Evolutionary conservation across 1,140 invertebrate genomes (phyloP).

Genomic region (Stegodyphus dumicola): DNA sequence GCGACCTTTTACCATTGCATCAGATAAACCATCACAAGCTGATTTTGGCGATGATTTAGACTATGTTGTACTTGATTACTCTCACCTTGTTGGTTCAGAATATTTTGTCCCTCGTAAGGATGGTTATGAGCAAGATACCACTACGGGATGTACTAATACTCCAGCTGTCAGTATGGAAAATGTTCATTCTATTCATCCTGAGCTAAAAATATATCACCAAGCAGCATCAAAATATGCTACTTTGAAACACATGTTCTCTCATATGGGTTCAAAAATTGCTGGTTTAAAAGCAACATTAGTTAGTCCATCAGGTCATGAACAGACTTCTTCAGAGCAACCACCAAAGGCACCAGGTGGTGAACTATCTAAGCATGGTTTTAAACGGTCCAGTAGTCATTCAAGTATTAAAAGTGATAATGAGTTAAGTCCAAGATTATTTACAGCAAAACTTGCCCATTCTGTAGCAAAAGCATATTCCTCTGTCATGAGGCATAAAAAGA

Average conservation of each 20-base stretch:
- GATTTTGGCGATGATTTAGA: slow-evolving; percentile 63
- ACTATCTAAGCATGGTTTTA: slow-evolving; percentile 15
- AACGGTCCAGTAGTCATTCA: slow-evolving; percentile 35
- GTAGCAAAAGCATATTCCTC: slow-evolving; percentile 67
- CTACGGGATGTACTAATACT: slow-evolving; percentile 70
- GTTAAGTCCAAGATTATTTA: slow-evolving; percentile 50
- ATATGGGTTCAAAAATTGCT: slow-evolving; percentile 66
- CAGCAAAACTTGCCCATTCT: slow-evolving; percentile 64
- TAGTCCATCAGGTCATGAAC: slow-evolving; percentile 18
- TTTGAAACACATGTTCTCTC: slow-evolving; percentile 69
- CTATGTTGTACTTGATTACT: slow-evolving; percentile 70
- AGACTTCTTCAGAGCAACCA: not conserved
- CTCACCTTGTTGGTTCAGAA: slow-evolving; percentile 63
- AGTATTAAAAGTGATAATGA: slow-evolving; percentile 59
- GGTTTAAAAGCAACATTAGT: slow-evolving; percentile 46
- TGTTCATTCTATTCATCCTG: slow-evolving; percentile 76
- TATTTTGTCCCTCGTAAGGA: slow-evolving; percentile 56
- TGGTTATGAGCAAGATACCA: slow-evolving; percentile 70
- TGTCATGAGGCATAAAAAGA: slow-evolving; percentile 67
- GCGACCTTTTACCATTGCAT: slow-evolving; percentile 79
- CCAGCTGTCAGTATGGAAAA: slow-evolving; percentile 68
- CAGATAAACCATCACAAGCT: slow-evolving; percentile 72
- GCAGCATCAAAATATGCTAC: slow-evolving; percentile 68
- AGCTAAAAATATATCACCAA: slow-evolving; percentile 81
- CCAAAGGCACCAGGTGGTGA: not conserved